Percentiles rank a stretch among this genome's conserved stretches.
Evolutionary conservation across 2,888 invertebrate genomes (phyloP).

Genomic region (Gisinianus flammeolus): DNA sequence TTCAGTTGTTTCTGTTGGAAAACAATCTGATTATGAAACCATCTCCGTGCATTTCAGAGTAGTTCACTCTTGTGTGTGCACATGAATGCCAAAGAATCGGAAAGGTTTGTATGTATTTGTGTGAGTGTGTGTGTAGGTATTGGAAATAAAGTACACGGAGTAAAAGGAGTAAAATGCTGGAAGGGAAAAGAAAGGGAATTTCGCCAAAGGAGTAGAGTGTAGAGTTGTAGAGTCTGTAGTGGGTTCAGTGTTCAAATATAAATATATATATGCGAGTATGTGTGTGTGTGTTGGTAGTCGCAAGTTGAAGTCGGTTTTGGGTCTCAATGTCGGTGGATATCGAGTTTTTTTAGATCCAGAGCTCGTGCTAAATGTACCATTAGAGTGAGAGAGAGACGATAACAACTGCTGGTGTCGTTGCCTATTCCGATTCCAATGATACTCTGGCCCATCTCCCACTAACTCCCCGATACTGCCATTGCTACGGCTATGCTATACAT

Average conservation of each 20-base stretch:
- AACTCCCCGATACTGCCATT: not conserved
- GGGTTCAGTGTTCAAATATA: no score
- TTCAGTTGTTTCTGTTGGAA: not conserved
- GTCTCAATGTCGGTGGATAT: not conserved
- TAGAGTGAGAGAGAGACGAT: conserved; percentile 49
- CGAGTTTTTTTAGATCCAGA: not conserved
- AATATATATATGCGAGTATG: no score
- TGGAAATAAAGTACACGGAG: no score
- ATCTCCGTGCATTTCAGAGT: not conserved
- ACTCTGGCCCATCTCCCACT: not conserved
- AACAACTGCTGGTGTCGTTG: conserved; percentile 39
- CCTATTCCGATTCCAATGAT: conserved; percentile 8
- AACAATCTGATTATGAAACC: not conserved
- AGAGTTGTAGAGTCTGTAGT: not conserved
- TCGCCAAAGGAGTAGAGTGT: not conserved
- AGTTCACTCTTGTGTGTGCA: not conserved
- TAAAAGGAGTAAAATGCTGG: no score
- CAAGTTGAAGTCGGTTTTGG: not conserved
- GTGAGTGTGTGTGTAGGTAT: no score
- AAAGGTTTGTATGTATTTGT: not conserved
- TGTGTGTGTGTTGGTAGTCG: no score
- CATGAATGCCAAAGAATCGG: not conserved
- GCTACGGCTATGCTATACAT: no score
- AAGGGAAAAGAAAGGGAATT: not conserved
- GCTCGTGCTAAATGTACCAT: conserved; percentile 50